Conservation (phyloP, 1,140 invertebrate species). For the Sycophaga agraensis region DNA sequence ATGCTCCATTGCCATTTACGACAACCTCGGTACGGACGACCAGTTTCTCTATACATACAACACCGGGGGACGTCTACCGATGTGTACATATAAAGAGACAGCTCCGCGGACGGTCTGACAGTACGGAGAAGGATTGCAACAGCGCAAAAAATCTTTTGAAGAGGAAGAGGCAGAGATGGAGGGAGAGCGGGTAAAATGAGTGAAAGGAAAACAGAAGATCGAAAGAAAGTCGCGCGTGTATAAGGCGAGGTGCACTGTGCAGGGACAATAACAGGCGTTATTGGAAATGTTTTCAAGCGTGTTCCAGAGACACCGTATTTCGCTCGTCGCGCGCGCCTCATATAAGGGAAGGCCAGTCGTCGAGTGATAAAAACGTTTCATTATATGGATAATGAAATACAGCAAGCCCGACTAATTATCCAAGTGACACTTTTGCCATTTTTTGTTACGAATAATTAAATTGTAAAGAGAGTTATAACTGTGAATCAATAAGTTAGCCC, state of each 20-base stretch:
- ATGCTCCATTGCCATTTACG: too few species aligned
- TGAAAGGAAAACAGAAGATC: not conserved
- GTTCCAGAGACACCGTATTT: conserved; percentile 16
- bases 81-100: not conserved
- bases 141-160: too few species aligned
- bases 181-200: not conserved
- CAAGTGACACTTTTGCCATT: too few species aligned
- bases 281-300: conserved; percentile 20
- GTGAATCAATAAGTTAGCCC: too few species aligned
- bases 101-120: not conserved
- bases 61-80: too few species aligned
- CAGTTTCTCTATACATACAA: too few species aligned
- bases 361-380: not conserved
- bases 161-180: not conserved
- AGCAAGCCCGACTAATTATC: too few species aligned
- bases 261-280: conserved; percentile 41
- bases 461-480: too few species aligned
- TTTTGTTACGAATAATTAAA: too few species aligned
- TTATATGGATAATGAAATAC: not conserved
- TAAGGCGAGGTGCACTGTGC: conserved; percentile 1
- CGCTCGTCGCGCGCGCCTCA: conserved; percentile 13
- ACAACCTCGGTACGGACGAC: too few species aligned
- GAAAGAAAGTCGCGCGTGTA: not conserved
- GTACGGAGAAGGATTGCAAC: not conserved
- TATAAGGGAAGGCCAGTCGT: not conserved